Evolutionary conservation across 2,113 vertebrate species (phyloP), one percentile per base, ranked within the genome.

Genomic region (Podarcis raffonei): DNA sequence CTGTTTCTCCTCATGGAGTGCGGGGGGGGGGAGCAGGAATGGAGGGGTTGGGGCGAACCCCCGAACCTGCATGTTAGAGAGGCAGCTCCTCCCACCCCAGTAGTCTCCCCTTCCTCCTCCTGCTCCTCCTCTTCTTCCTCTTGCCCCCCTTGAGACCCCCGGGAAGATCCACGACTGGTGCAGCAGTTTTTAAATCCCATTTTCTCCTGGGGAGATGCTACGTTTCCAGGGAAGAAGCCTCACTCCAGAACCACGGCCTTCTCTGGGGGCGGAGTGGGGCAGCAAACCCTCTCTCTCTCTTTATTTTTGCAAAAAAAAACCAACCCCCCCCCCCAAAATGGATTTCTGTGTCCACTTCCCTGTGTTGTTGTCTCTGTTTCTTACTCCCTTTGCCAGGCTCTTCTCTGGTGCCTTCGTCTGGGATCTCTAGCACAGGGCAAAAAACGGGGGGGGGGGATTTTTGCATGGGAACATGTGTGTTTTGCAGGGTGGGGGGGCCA

Each of bases 61-160:
- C 18, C 25, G 15, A 72, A 86, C 89, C 94, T 95, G 96, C 96
- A 96, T 95, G 95, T 93, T 87, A 66, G 48, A 87, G 90, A 87
- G 90, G 89, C 32, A 87, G 87, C 92, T 81, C 90, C 89, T 87
- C 37, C 9, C 48, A 53, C 9, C 48, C 48, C 48, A 53, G 1
- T 83, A 86, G 85, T 53, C 81, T 77, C 27, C 20, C 79, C 87
- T 13, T 30, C 8, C 18, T 72, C 84, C 86, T 18, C 0, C 42
- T 13, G 30, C 81, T 87, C 68, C 66, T 6, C 57, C 11, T 72
- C 32, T 7, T 42, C 78, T 87, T 32, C 77, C 22, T 37, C 75
- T 20, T 7, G n/a, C 12, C 2, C 57, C 32, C 87, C 85, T 83
- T 25, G 1, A 75, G 39, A 72, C 89, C 83, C 9, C 0, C 8